Conservation (phyloP, 2,797 vertebrate genomes). For the Hippoglossus hippoglossus region DNA sequence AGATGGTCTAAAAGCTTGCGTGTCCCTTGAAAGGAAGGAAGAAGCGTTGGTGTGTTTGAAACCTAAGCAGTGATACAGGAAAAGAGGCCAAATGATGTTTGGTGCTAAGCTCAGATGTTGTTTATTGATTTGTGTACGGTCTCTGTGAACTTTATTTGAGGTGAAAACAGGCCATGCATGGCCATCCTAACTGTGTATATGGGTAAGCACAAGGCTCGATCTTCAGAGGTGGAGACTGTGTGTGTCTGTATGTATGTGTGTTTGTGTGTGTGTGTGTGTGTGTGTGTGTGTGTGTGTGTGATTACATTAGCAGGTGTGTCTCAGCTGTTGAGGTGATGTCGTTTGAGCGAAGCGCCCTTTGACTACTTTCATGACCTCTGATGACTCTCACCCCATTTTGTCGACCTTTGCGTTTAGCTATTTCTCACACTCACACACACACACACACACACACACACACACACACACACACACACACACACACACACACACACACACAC, state of each 20-base stretch:
- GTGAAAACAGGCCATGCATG: conserved; percentile 78
- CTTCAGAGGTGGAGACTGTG: conserved; percentile 26
- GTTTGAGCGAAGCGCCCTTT: conserved; percentile 42
- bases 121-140: conserved; percentile 75
- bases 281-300: conserved; percentile 36
- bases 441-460: too few species aligned
- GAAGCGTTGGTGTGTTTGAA: conserved; percentile 63
- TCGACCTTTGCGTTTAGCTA: conserved; percentile 2
- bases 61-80: conserved; percentile 65
- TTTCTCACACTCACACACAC: conserved; percentile 8
- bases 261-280: not conserved
- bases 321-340: conserved; percentile 67
- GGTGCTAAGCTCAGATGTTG: conserved; percentile 67
- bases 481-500: not conserved
- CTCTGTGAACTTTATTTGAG: conserved; percentile 79
- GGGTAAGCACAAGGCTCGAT: conserved; percentile 72
- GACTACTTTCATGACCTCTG: conserved; percentile 50
- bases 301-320: conserved; percentile 72
- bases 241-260: conserved; percentile 20
- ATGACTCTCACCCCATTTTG: conserved; percentile 33
- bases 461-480: too few species aligned
- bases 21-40: conserved; percentile 42
- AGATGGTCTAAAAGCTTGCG: conserved; percentile 21
- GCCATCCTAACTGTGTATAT: conserved; percentile 66
- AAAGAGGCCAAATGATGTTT: conserved; percentile 63